Evolutionary conservation across 2,797 vertebrate species (phyloP).

Genomic region (Balearica regulorum): DNA sequence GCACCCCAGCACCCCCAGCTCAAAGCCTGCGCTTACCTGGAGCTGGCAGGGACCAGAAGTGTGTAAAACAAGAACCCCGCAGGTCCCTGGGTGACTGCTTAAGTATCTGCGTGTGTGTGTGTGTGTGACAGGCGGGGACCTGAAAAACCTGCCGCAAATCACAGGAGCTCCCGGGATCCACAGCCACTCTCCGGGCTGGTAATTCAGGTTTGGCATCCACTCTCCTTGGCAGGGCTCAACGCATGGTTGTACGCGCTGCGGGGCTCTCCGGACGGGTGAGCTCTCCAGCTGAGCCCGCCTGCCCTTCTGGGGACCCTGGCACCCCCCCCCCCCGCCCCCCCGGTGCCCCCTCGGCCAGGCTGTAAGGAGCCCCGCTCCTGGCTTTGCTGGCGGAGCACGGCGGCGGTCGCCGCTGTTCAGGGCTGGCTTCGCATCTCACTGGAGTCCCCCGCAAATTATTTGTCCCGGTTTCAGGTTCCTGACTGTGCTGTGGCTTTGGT

Average conservation of each 20-base stretch:
- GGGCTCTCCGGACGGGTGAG: background rate
- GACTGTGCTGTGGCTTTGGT: background rate
- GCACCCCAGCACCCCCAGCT: background rate
- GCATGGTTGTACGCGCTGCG: background rate
- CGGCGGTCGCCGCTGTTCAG: rapidly evolving
- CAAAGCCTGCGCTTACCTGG: constrained; percentile 65
- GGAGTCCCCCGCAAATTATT: background rate
- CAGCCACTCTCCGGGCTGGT: constrained; percentile 62
- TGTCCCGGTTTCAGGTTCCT: background rate
- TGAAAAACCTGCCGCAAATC: constrained; percentile 75
- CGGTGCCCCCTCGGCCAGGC: background rate
- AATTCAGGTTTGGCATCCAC: constrained; percentile 70
- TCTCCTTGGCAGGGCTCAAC: constrained; percentile 24
- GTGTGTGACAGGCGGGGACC: constrained; percentile 66
- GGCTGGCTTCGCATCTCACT: background rate
- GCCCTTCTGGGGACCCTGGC: background rate
- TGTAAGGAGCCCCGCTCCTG: background rate
- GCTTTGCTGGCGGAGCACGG: background rate
- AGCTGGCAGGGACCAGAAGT: background rate
- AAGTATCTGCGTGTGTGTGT: constrained; percentile 43
- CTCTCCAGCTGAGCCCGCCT: background rate
- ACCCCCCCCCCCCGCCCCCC: background rate
- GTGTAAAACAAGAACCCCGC: background rate
- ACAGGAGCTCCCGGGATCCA: constrained; percentile 12
- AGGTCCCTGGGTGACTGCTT: constrained; percentile 32